phyloP scores from a whole-genome alignment of 2,888 invertebrate genomes.

The Mythimna pallens region DNA sequence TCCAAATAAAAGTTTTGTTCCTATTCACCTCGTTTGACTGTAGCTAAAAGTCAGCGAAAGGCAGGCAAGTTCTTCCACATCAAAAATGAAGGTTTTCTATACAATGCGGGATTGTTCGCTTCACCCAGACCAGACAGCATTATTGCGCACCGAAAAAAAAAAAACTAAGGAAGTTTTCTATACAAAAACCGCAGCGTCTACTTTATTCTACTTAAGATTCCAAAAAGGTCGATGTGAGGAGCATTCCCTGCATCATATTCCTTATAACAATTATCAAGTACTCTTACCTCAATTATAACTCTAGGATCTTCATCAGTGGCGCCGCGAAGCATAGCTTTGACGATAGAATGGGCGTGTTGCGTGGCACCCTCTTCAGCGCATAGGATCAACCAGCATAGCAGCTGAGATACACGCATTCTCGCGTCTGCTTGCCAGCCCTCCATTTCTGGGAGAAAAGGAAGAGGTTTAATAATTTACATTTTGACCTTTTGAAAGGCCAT shows the following conservation, averaged over 20 bases:
- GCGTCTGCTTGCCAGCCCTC: constrained; percentile 94
- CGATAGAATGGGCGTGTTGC: constrained; percentile 92
- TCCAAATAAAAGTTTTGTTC: no score
- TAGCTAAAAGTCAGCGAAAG: not conserved
- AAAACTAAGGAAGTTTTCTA: not conserved
- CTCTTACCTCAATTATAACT: constrained; percentile 89
- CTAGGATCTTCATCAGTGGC: constrained; percentile 92
- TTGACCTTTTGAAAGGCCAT: not conserved
- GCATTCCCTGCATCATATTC: not conserved
- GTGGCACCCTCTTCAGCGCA: constrained; percentile 94
- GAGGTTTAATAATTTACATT: not conserved
- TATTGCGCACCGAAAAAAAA: no score
- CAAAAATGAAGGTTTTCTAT: not conserved
- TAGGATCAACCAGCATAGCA: constrained; percentile 93
- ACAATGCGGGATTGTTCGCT: not conserved
- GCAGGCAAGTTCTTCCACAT: not conserved
- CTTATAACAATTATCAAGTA: not conserved
- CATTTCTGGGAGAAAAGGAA: constrained; percentile 89
- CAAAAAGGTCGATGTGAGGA: not conserved
- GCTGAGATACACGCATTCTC: constrained; percentile 93
- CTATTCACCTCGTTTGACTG: no score
- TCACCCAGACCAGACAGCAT: no score
- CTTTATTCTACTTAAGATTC: no score
- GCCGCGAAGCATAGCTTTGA: constrained; percentile 87
- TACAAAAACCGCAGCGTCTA: no score